Evolutionary conservation across 2,888 invertebrate species (phyloP).

Genomic region (Drosophila borborema): DNA sequence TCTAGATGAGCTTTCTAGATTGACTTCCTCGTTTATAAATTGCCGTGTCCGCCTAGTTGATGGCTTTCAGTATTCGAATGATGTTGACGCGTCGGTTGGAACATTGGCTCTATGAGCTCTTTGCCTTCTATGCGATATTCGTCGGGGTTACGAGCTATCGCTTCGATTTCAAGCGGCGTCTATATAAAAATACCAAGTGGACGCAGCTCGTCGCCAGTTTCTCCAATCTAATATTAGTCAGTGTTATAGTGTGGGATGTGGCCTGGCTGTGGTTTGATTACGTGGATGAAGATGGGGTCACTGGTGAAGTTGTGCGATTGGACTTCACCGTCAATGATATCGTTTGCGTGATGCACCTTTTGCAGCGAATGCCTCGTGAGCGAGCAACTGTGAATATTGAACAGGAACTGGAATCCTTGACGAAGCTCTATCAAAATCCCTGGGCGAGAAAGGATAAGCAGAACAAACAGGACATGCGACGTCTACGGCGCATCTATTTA

Average conservation of each 20-base stretch:
- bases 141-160: slow-evolving; percentile 49
- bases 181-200: slow-evolving; percentile 25
- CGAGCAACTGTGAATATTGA: slow-evolving; percentile 7
- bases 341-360: slow-evolving; percentile 28
- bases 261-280: neutral
- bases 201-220: slow-evolving; percentile 30
- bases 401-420: slow-evolving; percentile 13
- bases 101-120: slow-evolving; percentile 28
- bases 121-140: slow-evolving; percentile 36
- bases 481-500: slow-evolving; percentile 23
- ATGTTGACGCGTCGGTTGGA: slow-evolving; percentile 11
- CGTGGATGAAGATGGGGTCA: neutral
- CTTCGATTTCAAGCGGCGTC: slow-evolving; percentile 23
- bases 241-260: neutral
- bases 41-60: neutral
- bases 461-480: neutral
- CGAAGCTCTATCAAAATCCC: slow-evolving; percentile 16
- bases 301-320: neutral
- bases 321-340: slow-evolving; percentile 23
- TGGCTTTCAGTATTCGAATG: neutral
- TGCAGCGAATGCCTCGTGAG: slow-evolving; percentile 35
- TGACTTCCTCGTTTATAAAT: neutral
- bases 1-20: neutral
- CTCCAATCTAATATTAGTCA: slow-evolving; percentile 16
- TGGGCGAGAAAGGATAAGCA: neutral